These are phyloP conservation scores for Leptosomus discolor DNA, from an alignment of 2,113 vertebrate genomes.

Conservation along the genomic window DNA sequence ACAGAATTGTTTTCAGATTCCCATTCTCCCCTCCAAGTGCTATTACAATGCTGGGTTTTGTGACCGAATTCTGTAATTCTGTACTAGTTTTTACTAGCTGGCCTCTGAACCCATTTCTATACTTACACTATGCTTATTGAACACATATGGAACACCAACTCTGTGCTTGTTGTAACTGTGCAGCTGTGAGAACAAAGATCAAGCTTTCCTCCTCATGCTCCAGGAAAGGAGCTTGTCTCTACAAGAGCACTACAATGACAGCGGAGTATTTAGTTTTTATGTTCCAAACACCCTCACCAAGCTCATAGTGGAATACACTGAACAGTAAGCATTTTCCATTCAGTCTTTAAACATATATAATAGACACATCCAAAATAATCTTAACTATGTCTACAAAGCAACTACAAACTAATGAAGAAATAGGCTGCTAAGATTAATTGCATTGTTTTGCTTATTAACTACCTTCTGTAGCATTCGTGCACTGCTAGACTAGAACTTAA, in stretches of 20 bases:
- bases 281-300: background rate
- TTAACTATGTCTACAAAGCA: background rate
- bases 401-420: background rate
- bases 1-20: background rate
- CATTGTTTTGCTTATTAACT: background rate
- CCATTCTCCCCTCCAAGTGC: background rate
- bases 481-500: background rate
- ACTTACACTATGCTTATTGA: background rate
- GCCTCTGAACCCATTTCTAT: background rate
- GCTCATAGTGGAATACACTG: background rate
- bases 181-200: background rate
- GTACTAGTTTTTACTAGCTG: background rate
- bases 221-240: background rate
- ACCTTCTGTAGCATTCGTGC: background rate
- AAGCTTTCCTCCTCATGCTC: background rate
- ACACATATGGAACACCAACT: accelerated
- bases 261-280: background rate
- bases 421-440: background rate
- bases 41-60: background rate
- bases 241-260: background rate
- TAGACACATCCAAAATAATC: background rate
- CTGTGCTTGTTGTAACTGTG: accelerated
- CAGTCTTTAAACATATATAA: background rate
- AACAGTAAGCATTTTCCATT: background rate
- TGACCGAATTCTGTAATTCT: background rate